Evolutionary conservation across 2,888 invertebrate species (phyloP), one percentile per base, ranked within the genome.

Genomic region (Pinctada fucata): DNA sequence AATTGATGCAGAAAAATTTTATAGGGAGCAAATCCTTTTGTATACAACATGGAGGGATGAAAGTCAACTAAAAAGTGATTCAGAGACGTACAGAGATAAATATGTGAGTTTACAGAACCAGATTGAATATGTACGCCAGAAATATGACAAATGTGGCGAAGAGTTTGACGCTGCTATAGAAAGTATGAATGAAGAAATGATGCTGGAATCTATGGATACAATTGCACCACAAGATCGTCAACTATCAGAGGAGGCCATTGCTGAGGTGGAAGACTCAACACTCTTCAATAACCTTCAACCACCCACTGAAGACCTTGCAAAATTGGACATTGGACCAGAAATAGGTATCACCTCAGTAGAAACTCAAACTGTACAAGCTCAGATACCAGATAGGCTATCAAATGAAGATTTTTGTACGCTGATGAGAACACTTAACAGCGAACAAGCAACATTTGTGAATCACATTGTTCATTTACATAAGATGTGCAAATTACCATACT

Each of bases 401-500:
- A 65, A 65, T 13, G n/a, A 65, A 65, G 65, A 65, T 16, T 65
- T 65, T 13, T 65, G n/a, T 16, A 65, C 31, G 31, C 65, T 65
- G 65, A 31, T 65, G 1, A 65, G 65, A 65, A 65, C 16, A 16
- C 5, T 65, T 5, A 65, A 65, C n/a, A 16, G 16, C 2, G 65
- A 65, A 65, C 65, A 65, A 65, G 16, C 16, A 4, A 65, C n/a
- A n/a, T 16, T 65, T 65, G n/a, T 65, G 8, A 16, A 16, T 16
- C 65, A 65, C n/a, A 13, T 65, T 65, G 16, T 65, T 16, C 65
- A 65, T 31, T 65, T 5, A 16, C 16, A 16, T n/a, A 65, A 65
- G 31, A 10, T 31, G n/a, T 65, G 31, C 31, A 31, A 65, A 10
- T 68, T 66, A 48, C 83, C 78, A 68, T 69, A 83, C 10, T 81